These are phyloP conservation scores for Oryzias melastigma DNA, from an alignment of 2,113 vertebrate species.

Conservation along the genomic window DNA sequence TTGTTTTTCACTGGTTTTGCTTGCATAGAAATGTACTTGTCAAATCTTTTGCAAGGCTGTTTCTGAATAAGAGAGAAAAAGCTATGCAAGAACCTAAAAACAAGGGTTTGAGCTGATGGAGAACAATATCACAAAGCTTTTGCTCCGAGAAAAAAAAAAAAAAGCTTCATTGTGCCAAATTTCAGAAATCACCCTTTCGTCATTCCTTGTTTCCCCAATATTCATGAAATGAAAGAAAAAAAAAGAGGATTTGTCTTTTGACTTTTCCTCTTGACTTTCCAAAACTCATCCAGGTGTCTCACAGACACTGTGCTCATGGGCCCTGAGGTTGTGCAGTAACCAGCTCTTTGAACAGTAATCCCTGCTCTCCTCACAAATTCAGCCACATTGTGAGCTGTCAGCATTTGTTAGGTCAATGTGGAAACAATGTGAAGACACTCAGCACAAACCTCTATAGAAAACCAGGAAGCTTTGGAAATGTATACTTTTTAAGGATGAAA, in stretches of 20 bases:
- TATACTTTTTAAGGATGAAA: no score
- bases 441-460: no score
- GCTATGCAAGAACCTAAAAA: no score
- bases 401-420: neutral
- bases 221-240: neutral
- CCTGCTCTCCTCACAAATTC: slow-evolving; percentile 17
- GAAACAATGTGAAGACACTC: neutral
- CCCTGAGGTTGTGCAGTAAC: slow-evolving; percentile 17
- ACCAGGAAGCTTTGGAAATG: no score
- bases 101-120: no score
- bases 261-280: neutral
- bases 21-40: no score
- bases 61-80: no score
- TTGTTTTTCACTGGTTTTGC: no score
- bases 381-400: slow-evolving; percentile 6
- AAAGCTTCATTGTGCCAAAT: neutral
- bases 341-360: slow-evolving; percentile 25
- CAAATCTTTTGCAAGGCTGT: no score
- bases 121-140: no score
- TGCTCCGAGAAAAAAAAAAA: no score
- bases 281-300: slow-evolving; percentile 19
- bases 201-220: no score
- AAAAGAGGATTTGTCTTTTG: neutral
- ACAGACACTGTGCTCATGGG: slow-evolving; percentile 11
- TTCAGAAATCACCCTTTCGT: neutral